These are phyloP conservation scores for Plagodis dolabraria DNA, from an alignment of 2,888 invertebrate species.

Conservation along the genomic window DNA sequence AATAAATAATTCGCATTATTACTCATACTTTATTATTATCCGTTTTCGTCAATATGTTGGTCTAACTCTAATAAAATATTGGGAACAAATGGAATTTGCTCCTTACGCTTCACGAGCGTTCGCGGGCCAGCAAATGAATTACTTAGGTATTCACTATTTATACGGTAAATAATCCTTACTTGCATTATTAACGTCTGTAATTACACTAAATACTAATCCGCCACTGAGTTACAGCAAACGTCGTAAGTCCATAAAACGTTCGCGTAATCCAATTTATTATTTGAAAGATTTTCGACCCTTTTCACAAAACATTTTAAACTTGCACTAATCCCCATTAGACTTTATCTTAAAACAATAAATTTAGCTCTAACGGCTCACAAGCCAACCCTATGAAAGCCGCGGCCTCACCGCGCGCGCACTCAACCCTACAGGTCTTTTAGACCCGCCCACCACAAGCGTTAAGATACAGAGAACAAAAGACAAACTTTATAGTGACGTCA, in stretches of 20 bases:
- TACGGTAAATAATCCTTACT: too few species aligned
- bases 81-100: too few species aligned
- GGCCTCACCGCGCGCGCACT: slow-evolving; percentile 42
- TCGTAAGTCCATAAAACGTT: slow-evolving; percentile 22
- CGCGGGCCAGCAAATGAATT: too few species aligned
- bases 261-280: slow-evolving; percentile 35
- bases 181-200: too few species aligned
- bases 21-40: too few species aligned
- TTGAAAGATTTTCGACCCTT: slow-evolving; percentile 32
- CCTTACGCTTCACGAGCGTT: too few species aligned
- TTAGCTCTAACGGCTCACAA: slow-evolving; percentile 63
- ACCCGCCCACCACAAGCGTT: slow-evolving; percentile 71
- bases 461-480: slow-evolving; percentile 77
- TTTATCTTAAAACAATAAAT: slow-evolving; percentile 81
- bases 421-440: slow-evolving; percentile 53
- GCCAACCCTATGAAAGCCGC: slow-evolving; percentile 68
- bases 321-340: slow-evolving; percentile 65
- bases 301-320: slow-evolving; percentile 50
- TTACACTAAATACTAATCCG: too few species aligned
- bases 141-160: too few species aligned
- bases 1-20: too few species aligned
- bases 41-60: too few species aligned
- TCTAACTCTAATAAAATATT: too few species aligned
- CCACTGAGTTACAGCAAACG: neutral
- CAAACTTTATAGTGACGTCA: slow-evolving; percentile 74